Percentiles rank a stretch among this genome's conserved stretches.
These are phyloP conservation scores for Tribolium freemani DNA, from an alignment of 2,888 invertebrate species.

Conservation along the genomic window DNA sequence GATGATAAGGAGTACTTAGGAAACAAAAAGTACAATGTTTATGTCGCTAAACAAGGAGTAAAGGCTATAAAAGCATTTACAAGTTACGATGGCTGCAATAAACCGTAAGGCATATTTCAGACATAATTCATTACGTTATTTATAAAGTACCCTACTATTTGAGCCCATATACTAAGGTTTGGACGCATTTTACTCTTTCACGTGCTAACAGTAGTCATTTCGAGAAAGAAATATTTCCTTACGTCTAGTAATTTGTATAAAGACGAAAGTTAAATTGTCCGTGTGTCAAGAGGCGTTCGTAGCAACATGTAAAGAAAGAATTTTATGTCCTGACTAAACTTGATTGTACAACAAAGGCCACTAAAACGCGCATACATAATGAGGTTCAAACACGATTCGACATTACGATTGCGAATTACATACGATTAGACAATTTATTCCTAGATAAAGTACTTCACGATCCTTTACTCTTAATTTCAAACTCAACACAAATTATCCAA, in stretches of 20 bases:
- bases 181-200: slow-evolving; percentile 41
- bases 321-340: slow-evolving; percentile 50
- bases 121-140: slow-evolving; percentile 55
- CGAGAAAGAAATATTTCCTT: slow-evolving; percentile 42
- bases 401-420: slow-evolving; percentile 37
- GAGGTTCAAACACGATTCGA: slow-evolving; percentile 42
- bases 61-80: slow-evolving; percentile 54
- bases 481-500: too few relatives aligned
- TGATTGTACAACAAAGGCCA: slow-evolving; percentile 48
- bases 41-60: slow-evolving; percentile 52
- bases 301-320: slow-evolving; percentile 47
- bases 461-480: not conserved
- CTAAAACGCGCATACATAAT: slow-evolving; percentile 44
- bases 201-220: slow-evolving; percentile 50
- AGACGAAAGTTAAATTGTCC: slow-evolving; percentile 45
- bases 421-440: not conserved
- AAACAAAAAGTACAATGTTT: slow-evolving; percentile 45
- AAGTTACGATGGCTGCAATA: slow-evolving; percentile 52
- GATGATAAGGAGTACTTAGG: slow-evolving; percentile 37
- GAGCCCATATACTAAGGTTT: slow-evolving; percentile 44
- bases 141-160: slow-evolving; percentile 54
- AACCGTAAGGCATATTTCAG: slow-evolving; percentile 52
- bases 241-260: slow-evolving; percentile 48
- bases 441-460: not conserved
- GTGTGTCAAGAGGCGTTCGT: slow-evolving; percentile 46